Conservation (phyloP, 2,797 vertebrate genomes). For the Crocidura indochinensis region DNA sequence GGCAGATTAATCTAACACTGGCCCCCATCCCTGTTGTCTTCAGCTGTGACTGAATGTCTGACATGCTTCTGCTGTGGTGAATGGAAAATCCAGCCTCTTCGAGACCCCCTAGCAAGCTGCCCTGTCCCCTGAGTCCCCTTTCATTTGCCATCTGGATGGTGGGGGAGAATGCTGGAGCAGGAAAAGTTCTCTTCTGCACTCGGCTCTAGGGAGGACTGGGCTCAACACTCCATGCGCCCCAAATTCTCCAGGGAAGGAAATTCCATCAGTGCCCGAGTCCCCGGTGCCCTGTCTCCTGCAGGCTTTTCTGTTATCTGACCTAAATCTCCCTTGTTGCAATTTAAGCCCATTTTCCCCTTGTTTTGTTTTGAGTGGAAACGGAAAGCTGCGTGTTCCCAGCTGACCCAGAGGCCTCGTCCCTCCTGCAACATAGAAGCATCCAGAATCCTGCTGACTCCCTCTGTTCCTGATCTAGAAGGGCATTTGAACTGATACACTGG, state of each 20-base stretch:
- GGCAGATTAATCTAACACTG: no score
- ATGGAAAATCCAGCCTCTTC: background rate
- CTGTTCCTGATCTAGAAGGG: fast-evolving
- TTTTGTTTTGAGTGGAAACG: constrained; percentile 76
- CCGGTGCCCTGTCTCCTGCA: constrained; percentile 36
- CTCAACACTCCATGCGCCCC: constrained; percentile 23
- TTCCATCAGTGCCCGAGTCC: constrained; percentile 79
- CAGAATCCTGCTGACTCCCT: background rate
- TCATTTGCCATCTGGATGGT: no score
- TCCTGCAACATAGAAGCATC: background rate
- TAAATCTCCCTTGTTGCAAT: constrained; percentile 84
- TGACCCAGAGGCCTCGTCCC: constrained; percentile 12
- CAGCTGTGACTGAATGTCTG: no score
- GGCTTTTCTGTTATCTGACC: constrained; percentile 83
- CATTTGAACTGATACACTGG: background rate
- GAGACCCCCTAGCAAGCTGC: background rate
- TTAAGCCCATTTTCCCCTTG: constrained; percentile 81
- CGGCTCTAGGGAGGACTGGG: background rate
- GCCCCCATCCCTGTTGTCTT: no score
- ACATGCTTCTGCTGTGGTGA: background rate
- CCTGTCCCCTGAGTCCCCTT: fast-evolving
- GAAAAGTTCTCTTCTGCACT: no score
- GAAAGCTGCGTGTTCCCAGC: constrained; percentile 69
- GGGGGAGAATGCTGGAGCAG: no score
- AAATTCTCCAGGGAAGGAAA: constrained; percentile 81